phyloP scores from a whole-genome alignment of 2,888 invertebrate genomes.

The Charanyca ferruginea region DNA sequence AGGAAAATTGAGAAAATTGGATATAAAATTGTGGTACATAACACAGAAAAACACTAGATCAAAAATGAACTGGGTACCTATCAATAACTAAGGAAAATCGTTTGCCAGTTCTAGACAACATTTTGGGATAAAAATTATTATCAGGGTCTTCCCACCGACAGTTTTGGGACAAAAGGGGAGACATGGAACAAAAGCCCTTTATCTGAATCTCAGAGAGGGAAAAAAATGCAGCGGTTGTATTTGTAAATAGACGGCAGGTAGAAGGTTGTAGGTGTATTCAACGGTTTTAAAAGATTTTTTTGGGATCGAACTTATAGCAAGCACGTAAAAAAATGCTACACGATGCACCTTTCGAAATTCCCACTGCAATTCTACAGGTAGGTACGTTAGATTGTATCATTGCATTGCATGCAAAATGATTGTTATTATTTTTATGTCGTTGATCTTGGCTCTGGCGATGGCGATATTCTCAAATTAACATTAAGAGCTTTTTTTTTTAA shows the following conservation, averaged over 20 bases:
- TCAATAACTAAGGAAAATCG: conserved; percentile 12
- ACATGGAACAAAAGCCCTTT: conserved; percentile 81
- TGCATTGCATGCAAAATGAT: conserved; percentile 27
- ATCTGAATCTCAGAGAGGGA: conserved; percentile 76
- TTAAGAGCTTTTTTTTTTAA: too few species aligned
- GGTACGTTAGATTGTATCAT: conserved; percentile 30
- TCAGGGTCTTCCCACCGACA: conserved; percentile 51
- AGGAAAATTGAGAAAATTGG: too few species aligned
- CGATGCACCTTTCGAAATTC: conserved; percentile 87
- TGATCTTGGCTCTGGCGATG: not conserved
- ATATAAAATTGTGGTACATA: too few species aligned
- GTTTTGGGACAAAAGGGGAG: conserved; percentile 76
- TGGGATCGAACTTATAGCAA: conserved; percentile 62
- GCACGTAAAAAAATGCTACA: conserved; percentile 67
- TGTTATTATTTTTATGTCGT: conserved; percentile 15
- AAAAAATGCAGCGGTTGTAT: conserved; percentile 86
- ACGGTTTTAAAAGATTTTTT: conserved; percentile 72
- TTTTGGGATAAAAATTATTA: conserved; percentile 41
- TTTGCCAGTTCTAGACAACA: conserved; percentile 29
- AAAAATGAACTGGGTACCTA: not conserved
- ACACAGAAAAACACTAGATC: not conserved
- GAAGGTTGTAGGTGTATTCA: conserved; percentile 89
- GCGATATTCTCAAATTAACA: conserved; percentile 6
- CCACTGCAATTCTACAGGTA: conserved; percentile 72
- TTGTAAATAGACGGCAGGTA: conserved; percentile 89